Evolutionary conservation across 2,888 invertebrate genomes (phyloP), one percentile per base, ranked within the genome.

Genomic region (Agonum fuliginosum): DNA sequence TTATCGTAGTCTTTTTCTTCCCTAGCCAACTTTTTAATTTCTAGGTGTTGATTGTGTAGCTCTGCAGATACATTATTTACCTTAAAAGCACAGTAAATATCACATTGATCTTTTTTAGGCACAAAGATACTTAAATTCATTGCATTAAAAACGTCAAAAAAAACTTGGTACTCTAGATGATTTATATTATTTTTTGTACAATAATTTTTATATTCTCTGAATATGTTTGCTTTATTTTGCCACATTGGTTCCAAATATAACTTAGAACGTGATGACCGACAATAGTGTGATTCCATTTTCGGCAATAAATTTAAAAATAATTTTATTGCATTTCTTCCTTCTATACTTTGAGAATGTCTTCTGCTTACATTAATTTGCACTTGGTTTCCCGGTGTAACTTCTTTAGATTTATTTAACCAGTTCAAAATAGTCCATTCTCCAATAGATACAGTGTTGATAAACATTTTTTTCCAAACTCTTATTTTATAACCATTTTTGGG

Each of bases 31-130:
- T 78, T 62, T 78, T 80, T 80, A 30, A 6, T 62, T n/a, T 67
- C 51, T 10, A 46, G 43, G 46, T 79, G 78, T 6, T 37, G 5
- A 27, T 27, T 10, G 34, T 79, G 79, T 17, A 73, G 62, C 30
- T 73, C 77, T 43, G 78, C 77, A 58, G 51, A 65, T 14, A 80
- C n/a, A 67, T 80, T 79, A n/a, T 37, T 27, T 3, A 51, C 41
- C 54, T 51, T 65, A 46, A 65, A 62, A 22, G 10, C 30, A 3
- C 54, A 5, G 43, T 78, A 79, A 3, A 78, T 3, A 77, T 81
- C 80, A 54, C 81, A 81, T 48, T 78, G 78, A 62, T 82, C 81
- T 79, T 82, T 82, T 78, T 81, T 82, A 19, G 82, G 81, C 46
- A 17, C 14, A 65, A 80, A 82, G 19, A 83, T 65, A 46, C 79